Evolutionary conservation across 2,888 invertebrate species (phyloP), one percentile per base, ranked within the genome.

Genomic region (Eulithis testata): DNA sequence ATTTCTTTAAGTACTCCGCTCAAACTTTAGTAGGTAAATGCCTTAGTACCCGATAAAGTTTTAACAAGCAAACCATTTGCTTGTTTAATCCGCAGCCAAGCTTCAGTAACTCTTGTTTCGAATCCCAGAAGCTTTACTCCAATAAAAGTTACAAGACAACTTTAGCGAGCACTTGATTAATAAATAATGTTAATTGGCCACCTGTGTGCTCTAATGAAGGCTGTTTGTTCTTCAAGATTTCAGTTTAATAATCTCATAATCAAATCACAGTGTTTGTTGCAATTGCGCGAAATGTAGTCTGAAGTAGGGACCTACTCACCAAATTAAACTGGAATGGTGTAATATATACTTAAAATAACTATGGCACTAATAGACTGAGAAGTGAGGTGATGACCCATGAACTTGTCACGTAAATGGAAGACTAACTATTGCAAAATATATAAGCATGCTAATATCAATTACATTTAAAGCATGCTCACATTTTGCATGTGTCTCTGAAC

Each of bases 121-220:
- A 65, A 62, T 79, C 79, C 80, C 81, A 63, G 70, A 76, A 74
- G 81, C 65, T 68, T 73, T 74, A 63, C 66, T 70, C 68, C 73
- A 80, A 84, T 83, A 81, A 78, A 84, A 84, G 76, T 85, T 79
- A 72, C 60, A 40, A 49, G 43, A 31, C 31, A 59, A 49, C 54
- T 63, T 63, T 11, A n/a, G 51, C 37, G 37, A 47, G 12, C n/a
- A 37, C 44, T 51, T 37, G 51, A 56, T 61, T 60, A 60, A 54
- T 60, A 60, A 37, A 36, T 51, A 52, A 49, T 21, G 14, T 49
- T 45, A 11, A 57, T 47, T 37, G 36, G 49, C 37, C 36, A 57
- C 21, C 40, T 40, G 40, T 9, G 40, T 37, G 37, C 47, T 50
- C 37, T 3, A 53, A n/a, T 36, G 12, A 44, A 60, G 37, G 45